Base-by-base conservation (phyloP, 2,888 invertebrate species). In the Leptopilina myrica region DNA sequence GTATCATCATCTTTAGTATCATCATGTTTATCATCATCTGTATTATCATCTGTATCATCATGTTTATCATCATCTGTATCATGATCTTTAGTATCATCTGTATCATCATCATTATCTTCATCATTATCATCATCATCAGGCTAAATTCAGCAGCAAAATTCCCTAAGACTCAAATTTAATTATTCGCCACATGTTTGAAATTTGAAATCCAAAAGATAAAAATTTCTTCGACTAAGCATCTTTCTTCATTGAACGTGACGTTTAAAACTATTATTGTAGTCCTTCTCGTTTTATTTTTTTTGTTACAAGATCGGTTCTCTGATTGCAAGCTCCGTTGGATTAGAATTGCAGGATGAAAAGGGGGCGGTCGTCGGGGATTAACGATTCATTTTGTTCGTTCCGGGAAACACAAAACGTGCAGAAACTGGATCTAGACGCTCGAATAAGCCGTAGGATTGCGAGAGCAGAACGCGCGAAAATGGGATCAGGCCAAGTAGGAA, bases 401-500 rank as follows among this genome's bases (percentile, higher is more conserved):
- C 53, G 26, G 69, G 69, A 69, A 69, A 69, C 69, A 53, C 69
- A 69, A 69, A 69, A 69, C 69, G 69, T 69, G 69, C 79, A 79
- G 80, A 79, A 80, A 81, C 78, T 79, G 81, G 80, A 83, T 83
- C 80, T 79, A 78, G 80, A 81, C 78, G 81, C 80, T 81, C 78
- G 78, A 78, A 77, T 81, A 83, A 83, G 81, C 83, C 66, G 76
- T 79, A 76, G 81, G 81, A 83, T 83, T 81, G 83, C 64, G 49
- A 76, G 64, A 64, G 62, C 15, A 79, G 64, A 62, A 64, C 76
- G 64, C 76, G 83, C 78, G 83, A 84, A 85, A 85, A 86, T 82
- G 84, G 83, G 85, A 86, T 85, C 85, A 84, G 80, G 84, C 84
- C 84, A 84, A 85, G 85, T 83, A 84, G 82, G 81, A 84, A 83